Conservation (phyloP, 2,797 vertebrate species). For the Chelmon rostratus region DNA sequence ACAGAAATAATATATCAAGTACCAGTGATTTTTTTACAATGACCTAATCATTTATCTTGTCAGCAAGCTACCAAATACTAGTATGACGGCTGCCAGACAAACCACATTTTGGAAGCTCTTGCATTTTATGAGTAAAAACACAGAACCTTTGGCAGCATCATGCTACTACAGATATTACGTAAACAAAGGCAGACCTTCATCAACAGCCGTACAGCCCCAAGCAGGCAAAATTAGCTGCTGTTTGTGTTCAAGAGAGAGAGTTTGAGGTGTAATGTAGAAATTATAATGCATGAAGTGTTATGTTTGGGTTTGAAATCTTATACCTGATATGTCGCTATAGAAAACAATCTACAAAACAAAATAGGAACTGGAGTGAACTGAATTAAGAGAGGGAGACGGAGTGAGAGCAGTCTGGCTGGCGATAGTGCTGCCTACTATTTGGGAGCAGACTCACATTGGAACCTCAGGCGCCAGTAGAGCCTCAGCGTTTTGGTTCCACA, state of each 20-base stretch:
- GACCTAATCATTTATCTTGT: conserved; percentile 8
- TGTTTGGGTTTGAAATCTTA: conserved; percentile 14
- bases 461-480: conserved; percentile 66
- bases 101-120: conserved; percentile 37
- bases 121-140: conserved; percentile 4
- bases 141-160: conserved; percentile 29
- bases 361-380: conserved; percentile 3
- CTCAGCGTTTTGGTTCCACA: conserved; percentile 63
- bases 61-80: conserved; percentile 16
- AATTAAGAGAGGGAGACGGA: conserved; percentile 26
- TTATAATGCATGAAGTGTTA: background rate
- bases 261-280: background rate
- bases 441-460: conserved; percentile 64
- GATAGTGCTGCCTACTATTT: conserved; percentile 53
- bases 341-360: conserved; percentile 21
- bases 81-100: conserved; percentile 15
- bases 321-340: background rate
- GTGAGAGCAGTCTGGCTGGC: conserved; percentile 23
- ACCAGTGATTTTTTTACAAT: conserved; percentile 6
- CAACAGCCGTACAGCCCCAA: background rate
- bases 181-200: conserved; percentile 22
- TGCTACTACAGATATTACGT: background rate
- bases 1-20: background rate
- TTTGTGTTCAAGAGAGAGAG: conserved; percentile 2
- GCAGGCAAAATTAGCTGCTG: background rate